phyloP scores from a whole-genome alignment of 1,140 invertebrate species.

The Lineus longissimus region DNA sequence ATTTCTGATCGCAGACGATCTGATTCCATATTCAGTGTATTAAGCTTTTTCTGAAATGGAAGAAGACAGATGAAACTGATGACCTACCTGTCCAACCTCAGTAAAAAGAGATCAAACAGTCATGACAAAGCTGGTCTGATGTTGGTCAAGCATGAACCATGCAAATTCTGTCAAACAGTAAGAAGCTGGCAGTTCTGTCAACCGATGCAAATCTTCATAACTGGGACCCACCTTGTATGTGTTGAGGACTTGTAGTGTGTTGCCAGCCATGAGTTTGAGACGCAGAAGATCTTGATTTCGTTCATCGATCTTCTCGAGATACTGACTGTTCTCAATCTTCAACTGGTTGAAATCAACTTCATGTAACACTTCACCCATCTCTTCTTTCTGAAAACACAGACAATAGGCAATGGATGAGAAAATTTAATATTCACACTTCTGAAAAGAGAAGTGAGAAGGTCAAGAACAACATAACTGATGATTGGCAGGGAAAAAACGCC shows the following conservation, averaged over 20 bases:
- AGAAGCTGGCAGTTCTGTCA: too few species aligned
- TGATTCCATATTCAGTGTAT: constrained; percentile 46
- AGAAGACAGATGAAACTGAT: background rate
- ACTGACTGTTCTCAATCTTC: constrained; percentile 55
- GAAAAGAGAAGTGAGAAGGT: background rate
- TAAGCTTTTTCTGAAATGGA: constrained; percentile 47
- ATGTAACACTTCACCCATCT: constrained; percentile 54
- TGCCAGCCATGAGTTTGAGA: constrained; percentile 51
- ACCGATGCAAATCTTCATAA: too few species aligned
- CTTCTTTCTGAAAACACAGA: constrained; percentile 49
- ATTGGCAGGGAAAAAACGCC: background rate
- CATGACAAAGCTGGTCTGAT: too few species aligned
- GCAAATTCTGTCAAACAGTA: too few species aligned
- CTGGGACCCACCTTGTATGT: constrained; percentile 43
- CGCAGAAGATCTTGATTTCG: constrained; percentile 51
- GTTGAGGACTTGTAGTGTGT: constrained; percentile 50
- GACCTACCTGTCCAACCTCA: too few species aligned
- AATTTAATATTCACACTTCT: background rate
- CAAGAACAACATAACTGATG: background rate
- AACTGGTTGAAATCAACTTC: constrained; percentile 55
- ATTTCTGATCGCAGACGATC: constrained; percentile 47
- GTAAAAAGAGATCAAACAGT: too few species aligned
- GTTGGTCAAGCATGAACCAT: too few species aligned
- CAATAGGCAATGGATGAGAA: background rate
- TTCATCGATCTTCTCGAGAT: constrained; percentile 54